Evolutionary conservation across 1,140 invertebrate genomes (phyloP), one percentile per base, ranked within the genome.

Genomic region (Hyles vespertilio): DNA sequence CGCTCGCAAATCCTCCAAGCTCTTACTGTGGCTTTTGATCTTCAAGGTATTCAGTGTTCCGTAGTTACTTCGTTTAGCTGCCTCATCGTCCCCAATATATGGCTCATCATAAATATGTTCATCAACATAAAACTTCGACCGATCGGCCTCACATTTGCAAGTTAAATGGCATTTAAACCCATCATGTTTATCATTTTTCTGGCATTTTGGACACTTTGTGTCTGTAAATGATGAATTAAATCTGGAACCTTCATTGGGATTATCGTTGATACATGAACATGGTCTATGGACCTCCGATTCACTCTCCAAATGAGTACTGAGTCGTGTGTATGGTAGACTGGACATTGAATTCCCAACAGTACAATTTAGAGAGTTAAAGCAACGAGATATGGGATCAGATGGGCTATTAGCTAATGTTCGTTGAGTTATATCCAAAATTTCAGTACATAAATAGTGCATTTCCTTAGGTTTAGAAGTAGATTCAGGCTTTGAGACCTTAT

Each of bases 351-450:
- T 80, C 34, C 70, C 79, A 46, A 86, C 85, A 48, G 85, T 79
- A 84, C 91, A 91, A 55, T 91, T 90, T 44, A 91, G 74, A 7
- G 88, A 90, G 60, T 90, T 90, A 34, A 92, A 84, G 75, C 91
- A 92, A 68, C 91, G 91, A 3, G 77, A 69, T 33, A 89, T 69
- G 3, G 84, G 77, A 65, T 86, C 71, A 56, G 67, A 55, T 59
- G 43, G 68, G 32, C 81, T 69, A 59, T 81, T 75, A 33, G 74
- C 66, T 60, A 87, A 53, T 32, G 73, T 74, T 59, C 85, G 66
- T 57, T 87, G 73, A 0, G 79, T 77, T 10, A 89, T 80, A 62
- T 87, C 86, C 10, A 88, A 54, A 2, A 89, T 82, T 63, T 89
- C 85, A 9, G 89, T 90, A 63, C 87, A 90, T 51, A 89, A 67